Percentiles rank a stretch among this genome's conserved stretches.
phyloP scores from a whole-genome alignment of 1,140 invertebrate genomes.

The Drosophila nebulosa region DNA sequence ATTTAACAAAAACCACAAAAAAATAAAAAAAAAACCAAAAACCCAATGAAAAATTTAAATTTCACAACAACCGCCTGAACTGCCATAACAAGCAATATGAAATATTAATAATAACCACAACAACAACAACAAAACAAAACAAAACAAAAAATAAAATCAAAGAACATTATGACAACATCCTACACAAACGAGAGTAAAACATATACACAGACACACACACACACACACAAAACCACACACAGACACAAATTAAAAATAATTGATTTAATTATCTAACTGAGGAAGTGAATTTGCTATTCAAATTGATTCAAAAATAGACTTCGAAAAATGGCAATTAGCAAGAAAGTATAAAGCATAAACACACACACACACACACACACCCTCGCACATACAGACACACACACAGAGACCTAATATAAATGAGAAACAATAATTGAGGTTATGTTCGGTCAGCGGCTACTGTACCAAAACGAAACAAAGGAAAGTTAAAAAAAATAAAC shows the following conservation, averaged over 20 bases:
- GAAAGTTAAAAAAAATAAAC: not conserved
- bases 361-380: conserved; percentile 3
- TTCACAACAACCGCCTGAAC: conserved; percentile 62
- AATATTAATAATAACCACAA: no score
- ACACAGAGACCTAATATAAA: not conserved
- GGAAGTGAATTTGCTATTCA: not conserved
- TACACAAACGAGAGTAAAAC: conserved; percentile 7
- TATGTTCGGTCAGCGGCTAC: not conserved
- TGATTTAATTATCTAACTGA: not conserved
- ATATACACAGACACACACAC: conserved; percentile 3
- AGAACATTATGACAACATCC: conserved; percentile 6
- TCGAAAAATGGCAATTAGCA: conserved; percentile 24
- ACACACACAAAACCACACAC: not conserved
- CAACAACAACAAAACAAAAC: conserved; percentile 23
- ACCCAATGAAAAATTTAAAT: conserved; percentile 13
- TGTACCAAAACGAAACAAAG: not conserved
- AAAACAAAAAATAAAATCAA: not conserved
- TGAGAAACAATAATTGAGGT: not conserved
- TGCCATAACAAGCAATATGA: conserved; percentile 75
- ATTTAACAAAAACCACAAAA: no score
- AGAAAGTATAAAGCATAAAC: conserved; percentile 61
- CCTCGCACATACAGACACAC: not conserved
- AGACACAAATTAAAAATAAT: not conserved
- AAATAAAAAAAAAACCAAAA: not conserved
- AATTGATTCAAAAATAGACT: not conserved